A percentile compares a stretch with the other conserved stretches of the same genome.
phyloP scores from a whole-genome alignment of 2,797 vertebrate species.

The Mus spretus region DNA sequence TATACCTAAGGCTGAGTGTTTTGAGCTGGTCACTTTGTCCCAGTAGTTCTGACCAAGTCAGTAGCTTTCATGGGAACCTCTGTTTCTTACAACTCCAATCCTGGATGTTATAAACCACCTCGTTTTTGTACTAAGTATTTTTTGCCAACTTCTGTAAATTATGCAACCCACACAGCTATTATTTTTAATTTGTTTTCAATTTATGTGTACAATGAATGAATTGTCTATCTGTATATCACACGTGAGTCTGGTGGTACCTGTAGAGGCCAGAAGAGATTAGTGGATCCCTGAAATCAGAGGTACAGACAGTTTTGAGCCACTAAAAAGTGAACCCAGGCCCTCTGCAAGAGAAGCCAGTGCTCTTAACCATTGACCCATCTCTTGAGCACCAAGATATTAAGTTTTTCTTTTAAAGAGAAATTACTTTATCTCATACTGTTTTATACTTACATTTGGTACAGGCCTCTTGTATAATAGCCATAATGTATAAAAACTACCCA shows the following conservation, averaged over 20 bases:
- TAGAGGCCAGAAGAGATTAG: background rate
- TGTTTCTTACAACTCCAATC: background rate
- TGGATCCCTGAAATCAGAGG: background rate
- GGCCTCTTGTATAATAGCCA: background rate
- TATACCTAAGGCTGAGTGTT: background rate
- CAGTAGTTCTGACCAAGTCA: background rate
- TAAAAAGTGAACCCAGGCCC: background rate
- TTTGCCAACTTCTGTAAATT: background rate
- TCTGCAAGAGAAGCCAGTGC: background rate
- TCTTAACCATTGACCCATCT: background rate
- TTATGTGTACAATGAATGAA: background rate
- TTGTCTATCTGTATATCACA: background rate
- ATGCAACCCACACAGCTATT: background rate
- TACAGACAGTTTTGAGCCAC: background rate
- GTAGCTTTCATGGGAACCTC: too few species aligned
- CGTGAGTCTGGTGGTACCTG: background rate
- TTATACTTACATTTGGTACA: background rate
- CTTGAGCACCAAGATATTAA: background rate
- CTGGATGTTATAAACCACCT: background rate
- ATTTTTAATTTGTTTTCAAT: background rate
- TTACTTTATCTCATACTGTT: background rate
- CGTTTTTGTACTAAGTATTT: background rate
- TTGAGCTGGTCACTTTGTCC: background rate
- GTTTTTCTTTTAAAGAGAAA: background rate
- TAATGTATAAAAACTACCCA: background rate